Percentiles rank a stretch among this genome's conserved stretches.
Conservation (phyloP, 1,140 invertebrate genomes). For the Anastatus disparis region DNA sequence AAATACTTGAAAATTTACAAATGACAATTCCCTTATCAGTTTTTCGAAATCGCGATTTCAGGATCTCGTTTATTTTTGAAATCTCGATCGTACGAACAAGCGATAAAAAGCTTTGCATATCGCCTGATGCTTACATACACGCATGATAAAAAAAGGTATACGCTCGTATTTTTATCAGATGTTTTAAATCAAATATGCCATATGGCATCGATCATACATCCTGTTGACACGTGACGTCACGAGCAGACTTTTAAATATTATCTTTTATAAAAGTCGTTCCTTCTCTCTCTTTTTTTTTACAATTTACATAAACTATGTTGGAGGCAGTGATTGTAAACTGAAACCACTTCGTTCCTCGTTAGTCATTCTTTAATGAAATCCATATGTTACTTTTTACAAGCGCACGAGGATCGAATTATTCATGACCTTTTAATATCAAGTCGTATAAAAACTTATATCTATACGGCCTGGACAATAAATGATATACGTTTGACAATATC, state of each 20-base stretch:
- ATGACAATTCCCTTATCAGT: no score
- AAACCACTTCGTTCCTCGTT: background rate
- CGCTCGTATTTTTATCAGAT: background rate
- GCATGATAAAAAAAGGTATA: background rate
- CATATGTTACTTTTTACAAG: background rate
- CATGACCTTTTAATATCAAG: slow-evolving; percentile 14
- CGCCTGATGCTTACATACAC: no score
- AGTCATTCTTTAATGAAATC: slow-evolving; percentile 4
- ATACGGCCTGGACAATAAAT: no score
- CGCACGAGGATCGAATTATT: background rate
- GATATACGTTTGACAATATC: no score
- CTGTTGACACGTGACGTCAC: slow-evolving; percentile 20
- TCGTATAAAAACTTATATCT: no score
- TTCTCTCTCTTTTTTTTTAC: no score
- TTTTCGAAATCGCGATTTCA: no score
- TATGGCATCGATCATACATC: slow-evolving; percentile 8
- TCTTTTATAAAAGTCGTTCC: no score
- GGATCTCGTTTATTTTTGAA: no score
- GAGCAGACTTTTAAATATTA: slow-evolving; percentile 19
- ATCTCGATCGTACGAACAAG: background rate
- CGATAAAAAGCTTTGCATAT: no score
- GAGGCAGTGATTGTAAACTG: no score
- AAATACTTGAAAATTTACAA: no score
- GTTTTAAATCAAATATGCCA: background rate
- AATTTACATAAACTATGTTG: background rate